Percentiles rank a stretch among this genome's conserved stretches.
These are phyloP conservation scores for Echinometra lucunter DNA, from an alignment of 53 echinoderm and acorn worm species.

Conservation along the genomic window DNA sequence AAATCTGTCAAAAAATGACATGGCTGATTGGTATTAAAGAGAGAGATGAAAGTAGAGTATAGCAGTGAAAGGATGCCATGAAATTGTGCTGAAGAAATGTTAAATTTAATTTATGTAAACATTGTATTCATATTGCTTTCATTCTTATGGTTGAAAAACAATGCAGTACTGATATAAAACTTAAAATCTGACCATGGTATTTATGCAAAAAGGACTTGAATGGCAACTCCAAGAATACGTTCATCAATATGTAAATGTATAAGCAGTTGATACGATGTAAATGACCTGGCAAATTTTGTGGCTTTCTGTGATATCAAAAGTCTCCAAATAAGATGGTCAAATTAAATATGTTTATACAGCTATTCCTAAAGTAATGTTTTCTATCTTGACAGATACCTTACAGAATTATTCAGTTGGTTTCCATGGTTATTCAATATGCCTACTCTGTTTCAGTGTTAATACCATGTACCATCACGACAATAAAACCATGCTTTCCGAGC, in stretches of 20 bases:
- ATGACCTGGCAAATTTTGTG: not conserved
- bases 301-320: not conserved
- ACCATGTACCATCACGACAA: not conserved
- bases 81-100: no score
- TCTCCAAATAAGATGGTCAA: not conserved
- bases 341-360: not conserved
- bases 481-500: not conserved
- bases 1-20: no score
- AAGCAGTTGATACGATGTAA: not conserved
- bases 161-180: not conserved
- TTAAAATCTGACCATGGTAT: not conserved
- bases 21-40: no score
- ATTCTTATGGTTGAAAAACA: not conserved
- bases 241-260: not conserved
- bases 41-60: no score
- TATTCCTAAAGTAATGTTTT: not conserved
- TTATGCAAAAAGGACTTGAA: not conserved
- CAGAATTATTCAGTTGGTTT: not conserved
- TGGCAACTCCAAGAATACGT: not conserved
- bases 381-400: not conserved
- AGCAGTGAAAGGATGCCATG: no score
- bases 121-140: not conserved
- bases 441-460: not conserved
- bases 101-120: not conserved
- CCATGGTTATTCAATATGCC: not conserved